Conservation (phyloP, 2,113 vertebrate species). For the Amia ocellicauda region DNA sequence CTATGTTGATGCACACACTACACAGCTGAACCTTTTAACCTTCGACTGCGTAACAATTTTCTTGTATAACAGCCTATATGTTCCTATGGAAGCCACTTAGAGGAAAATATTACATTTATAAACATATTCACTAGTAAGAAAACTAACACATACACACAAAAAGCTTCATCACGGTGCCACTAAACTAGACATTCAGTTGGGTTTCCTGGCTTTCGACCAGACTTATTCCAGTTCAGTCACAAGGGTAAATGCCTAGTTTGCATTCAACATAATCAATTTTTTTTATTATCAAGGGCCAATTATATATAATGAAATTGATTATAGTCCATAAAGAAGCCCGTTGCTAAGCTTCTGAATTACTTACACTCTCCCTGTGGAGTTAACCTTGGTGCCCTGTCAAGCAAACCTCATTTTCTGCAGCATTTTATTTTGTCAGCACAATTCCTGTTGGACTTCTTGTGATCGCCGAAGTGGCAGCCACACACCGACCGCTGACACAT, state of each 20-base stretch:
- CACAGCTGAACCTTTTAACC: too few species aligned
- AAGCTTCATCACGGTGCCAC: too few species aligned
- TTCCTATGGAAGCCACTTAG: too few species aligned
- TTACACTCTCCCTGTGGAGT: conserved; percentile 11
- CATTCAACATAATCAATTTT: conserved; percentile 16
- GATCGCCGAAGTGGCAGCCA: background rate
- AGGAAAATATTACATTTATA: too few species aligned
- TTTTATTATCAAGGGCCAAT: conserved; percentile 13
- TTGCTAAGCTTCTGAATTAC: conserved; percentile 2
- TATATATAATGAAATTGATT: conserved; percentile 17
- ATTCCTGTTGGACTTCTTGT: background rate
- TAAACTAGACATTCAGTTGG: background rate
- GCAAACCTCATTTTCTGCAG: conserved; percentile 1
- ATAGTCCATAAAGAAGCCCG: conserved; percentile 1
- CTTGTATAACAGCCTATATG: too few species aligned
- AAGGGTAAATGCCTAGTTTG: background rate
- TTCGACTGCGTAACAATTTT: too few species aligned
- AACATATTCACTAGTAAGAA: too few species aligned
- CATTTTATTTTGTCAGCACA: conserved; percentile 9
- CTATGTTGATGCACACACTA: too few species aligned
- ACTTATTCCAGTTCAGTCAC: background rate
- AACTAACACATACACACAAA: too few species aligned
- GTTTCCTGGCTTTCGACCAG: background rate
- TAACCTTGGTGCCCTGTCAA: background rate
- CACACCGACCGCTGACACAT: background rate